Evolutionary conservation across 2,888 invertebrate genomes (phyloP), one percentile per base, ranked within the genome.

Genomic region (Salticus scenicus): DNA sequence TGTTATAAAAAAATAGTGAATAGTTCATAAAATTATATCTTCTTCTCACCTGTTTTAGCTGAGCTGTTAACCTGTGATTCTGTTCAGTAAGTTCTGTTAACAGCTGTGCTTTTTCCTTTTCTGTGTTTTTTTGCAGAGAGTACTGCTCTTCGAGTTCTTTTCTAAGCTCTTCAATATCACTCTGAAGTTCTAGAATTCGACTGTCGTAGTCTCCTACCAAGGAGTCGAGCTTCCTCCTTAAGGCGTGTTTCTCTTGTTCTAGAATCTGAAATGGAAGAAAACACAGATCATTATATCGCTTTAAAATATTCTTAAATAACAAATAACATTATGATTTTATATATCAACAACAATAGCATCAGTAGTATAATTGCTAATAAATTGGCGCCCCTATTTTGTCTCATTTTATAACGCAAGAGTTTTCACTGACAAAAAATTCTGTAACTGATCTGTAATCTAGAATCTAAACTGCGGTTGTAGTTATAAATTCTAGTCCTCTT

Each of bases 211-310:
- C 98, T 37, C 96, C 95, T 91, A 96, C 95, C 63, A 95, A 94
- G 63, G 96, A 95, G 89, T 96, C 95, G 90, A 98, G 92, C 90
- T 96, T 95, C 87, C 97, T 93, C 86, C 96, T 93, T 74, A 98
- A 93, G 74, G 95, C 93, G 92, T 98, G 96, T 89, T 97, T 95
- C 92, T 98, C 98, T 92, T 98, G 98, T 92, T 98, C 97, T 91
- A 98, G 93, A 90, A 94, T 94, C 98, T 98, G 93, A 0, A 92
- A 92, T 78, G 88, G 88, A 89, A 79, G 89, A 17, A 17, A 20
- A 51, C n/a, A 1, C 7, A 51, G n/a, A 20, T 17, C 24, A 51
- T 17, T 51, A n/a, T n/a, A n/a, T n/a, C n/a, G 37, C 37, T 4
- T 37, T 37, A 10, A 7, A 10, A 37, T 37, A 7, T 10, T 37